phyloP scores from a whole-genome alignment of 2,113 vertebrate species.

The Chaetodon auriga region DNA sequence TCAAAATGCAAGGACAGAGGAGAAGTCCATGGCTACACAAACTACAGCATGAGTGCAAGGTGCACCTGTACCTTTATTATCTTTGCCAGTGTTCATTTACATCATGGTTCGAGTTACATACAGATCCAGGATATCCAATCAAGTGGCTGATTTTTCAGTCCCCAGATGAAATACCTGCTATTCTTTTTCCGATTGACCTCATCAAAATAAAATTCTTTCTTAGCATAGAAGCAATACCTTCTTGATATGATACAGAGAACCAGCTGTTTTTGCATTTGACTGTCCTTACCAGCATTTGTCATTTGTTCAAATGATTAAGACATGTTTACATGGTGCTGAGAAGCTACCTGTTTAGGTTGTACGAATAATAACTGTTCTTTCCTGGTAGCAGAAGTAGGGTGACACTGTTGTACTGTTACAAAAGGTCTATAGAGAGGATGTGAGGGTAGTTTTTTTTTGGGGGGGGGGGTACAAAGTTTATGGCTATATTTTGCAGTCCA shows the following conservation, averaged over 20 bases:
- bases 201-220: too few relatives aligned
- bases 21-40: neutral
- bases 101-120: neutral
- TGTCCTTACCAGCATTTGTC: neutral
- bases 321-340: too few relatives aligned
- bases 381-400: neutral
- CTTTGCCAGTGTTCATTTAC: constrained; percentile 7
- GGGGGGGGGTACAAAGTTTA: too few relatives aligned
- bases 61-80: neutral
- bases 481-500: too few relatives aligned
- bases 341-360: neutral
- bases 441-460: neutral
- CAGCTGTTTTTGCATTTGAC: neutral
- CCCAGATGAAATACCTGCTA: too few relatives aligned
- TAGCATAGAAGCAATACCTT: too few relatives aligned
- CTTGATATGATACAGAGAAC: neutral
- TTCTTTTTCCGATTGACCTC: too few relatives aligned
- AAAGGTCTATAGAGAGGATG: neutral
- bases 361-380: neutral
- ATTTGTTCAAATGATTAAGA: too few relatives aligned
- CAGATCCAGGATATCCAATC: neutral
- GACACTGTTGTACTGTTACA: neutral
- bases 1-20: neutral
- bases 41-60: neutral
- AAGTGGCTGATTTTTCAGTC: neutral